Evolutionary conservation across 2,888 invertebrate genomes (phyloP), one percentile per base, ranked within the genome.

Genomic region (Diaprepes abbreviatus): DNA sequence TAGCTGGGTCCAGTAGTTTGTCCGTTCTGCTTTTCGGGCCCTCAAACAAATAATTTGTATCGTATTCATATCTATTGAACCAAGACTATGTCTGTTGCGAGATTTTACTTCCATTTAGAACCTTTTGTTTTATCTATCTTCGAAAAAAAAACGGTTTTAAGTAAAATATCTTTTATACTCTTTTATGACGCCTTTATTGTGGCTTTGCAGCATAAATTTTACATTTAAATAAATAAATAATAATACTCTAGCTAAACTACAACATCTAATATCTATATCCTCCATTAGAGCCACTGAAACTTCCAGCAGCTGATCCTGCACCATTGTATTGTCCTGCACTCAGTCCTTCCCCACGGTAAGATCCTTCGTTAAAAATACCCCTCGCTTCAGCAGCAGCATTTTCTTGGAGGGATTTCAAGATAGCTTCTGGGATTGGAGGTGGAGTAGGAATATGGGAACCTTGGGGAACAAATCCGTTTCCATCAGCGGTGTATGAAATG

Each of bases 351-450:
- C 66, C 71, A 33, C 40, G 64, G 14, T 67, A 71, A 14, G 70
- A 70, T 5, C 73, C 67, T 38, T 73, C 65, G 31, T 65, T 62
- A 7, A 66, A 66, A 3, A 73, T 66, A 36, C 75, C 76, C 43
- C 74, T 73, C 12, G 75, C 77, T 70, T 77, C 79, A 43, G 74
- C 76, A 7, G 71, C 74, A 9, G 73, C 71, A 65, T 78, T 76
- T 24, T 74, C 64, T 67, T 76, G 71, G 21, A 77, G 54, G 6
- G 76, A 60, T 65, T 85, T 84, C 40, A 86, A 82, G 74, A 88
- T 88, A 12, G 85, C 87, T 66, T 86, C 87, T 0, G 88, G 88
- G 73, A 88, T 87, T 31, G 88, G 88, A 0, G 88, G 88, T 0
- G 88, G 85, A 0, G 88, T 88, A 16, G 88, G 88, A 31, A 88